Base-by-base conservation (phyloP, 2,113 vertebrate genomes). In the Willisornis vidua region DNA sequence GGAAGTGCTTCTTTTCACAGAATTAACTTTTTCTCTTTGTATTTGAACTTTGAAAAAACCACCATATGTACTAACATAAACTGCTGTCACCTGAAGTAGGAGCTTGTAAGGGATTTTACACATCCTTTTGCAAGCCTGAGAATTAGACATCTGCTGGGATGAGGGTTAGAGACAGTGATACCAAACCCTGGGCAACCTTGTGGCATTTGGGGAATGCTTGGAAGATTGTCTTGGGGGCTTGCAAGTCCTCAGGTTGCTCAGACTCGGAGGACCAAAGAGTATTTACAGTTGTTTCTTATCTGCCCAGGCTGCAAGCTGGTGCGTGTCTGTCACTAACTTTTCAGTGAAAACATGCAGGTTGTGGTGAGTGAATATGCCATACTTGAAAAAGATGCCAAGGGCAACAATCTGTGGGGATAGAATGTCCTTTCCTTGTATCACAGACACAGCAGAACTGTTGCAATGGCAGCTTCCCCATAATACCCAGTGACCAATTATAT, bases 401-500 rank as follows among this genome's bases (percentile, higher is more conserved):
- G 29, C 67, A 86, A 3, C 37, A 33, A 0, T 45, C 12, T 51
- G 3, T 10, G n/a, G 12, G 35, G 26, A 55, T 16, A 23, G 33
- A 59, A 45, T 2, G 8, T 63, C 61, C 59, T 83, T 94, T 43
- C 73, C 74, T 83, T 80, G 33, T 68, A 75, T 35, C 65, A 61
- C 9, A 51, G 78, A 19, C 16, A 41, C 20, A 92, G 68, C 73
- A 58, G 25, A 57, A 66, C 41, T 86, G 33, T 83, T 73, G 63
- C 49, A 79, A 35, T 73, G 59, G 66, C 62, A 55, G 49, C 31
- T 77, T 80, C 81, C 51, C 33, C 51, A 43, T 94, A 93, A 84
- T 77, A 71, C 19, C 66, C 39, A 71, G 48, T 94, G 94, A 96
- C 91, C 93, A 93, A 91, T 94, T 95, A 94, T 68, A 90, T 78